phyloP scores from a whole-genome alignment of 2,113 vertebrate genomes.

The Pteronura brasiliensis region DNA sequence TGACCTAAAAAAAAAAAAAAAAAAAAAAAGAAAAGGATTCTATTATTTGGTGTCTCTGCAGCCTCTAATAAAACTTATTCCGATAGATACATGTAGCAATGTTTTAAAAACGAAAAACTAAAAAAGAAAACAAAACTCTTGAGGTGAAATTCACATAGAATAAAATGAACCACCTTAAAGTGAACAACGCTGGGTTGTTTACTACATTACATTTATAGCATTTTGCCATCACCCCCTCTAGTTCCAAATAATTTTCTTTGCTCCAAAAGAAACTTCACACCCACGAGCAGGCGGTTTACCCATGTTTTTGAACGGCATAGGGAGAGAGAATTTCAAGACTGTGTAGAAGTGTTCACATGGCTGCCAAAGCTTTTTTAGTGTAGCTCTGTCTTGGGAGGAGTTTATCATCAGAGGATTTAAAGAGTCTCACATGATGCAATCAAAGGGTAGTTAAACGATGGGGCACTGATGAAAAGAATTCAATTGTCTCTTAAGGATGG shows the following conservation, averaged over 20 bases:
- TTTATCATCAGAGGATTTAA: conserved; percentile 34
- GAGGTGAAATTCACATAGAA: not conserved
- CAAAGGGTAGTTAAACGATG: not conserved
- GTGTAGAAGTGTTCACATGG: not conserved
- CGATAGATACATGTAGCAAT: not conserved
- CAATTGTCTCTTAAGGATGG: not conserved
- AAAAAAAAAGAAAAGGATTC: not conserved
- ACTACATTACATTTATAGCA: not conserved
- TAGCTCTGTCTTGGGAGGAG: not conserved
- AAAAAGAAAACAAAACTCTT: not conserved
- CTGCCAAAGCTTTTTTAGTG: not conserved
- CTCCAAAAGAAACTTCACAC: not conserved
- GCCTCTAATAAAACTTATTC: not conserved
- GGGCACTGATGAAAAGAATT: conserved; percentile 50
- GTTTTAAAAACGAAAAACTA: not conserved
- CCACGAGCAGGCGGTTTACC: too few relatives aligned
- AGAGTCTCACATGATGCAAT: not conserved
- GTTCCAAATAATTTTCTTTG: not conserved
- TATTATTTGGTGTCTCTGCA: not conserved
- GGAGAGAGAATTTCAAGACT: not conserved
- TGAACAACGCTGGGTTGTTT: not conserved
- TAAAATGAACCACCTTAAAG: not conserved
- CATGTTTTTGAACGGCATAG: not conserved
- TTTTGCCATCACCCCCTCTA: not conserved
- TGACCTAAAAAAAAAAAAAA: too few relatives aligned